Conservation (phyloP, 2,797 vertebrate species). For the Gallinago solitaria region DNA sequence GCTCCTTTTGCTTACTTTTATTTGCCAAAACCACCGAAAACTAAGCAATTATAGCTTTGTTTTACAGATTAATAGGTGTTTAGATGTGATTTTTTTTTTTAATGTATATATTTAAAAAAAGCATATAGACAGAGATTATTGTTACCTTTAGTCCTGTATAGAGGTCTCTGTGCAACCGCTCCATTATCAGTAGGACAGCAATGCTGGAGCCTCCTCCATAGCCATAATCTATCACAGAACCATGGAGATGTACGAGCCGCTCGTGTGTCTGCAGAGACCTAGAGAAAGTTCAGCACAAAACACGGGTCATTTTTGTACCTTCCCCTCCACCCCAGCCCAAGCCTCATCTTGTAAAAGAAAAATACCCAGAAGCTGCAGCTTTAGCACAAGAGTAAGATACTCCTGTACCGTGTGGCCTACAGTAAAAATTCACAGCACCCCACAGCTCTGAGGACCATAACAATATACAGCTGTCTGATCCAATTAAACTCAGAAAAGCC, state of each 20-base stretch:
- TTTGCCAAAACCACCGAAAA: not conserved
- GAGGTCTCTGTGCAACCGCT: conserved; percentile 94
- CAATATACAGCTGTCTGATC: not conserved
- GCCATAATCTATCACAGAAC: conserved; percentile 94
- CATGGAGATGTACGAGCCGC: conserved; percentile 92
- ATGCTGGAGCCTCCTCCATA: conserved; percentile 93
- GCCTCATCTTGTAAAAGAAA: not conserved
- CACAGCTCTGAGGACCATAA: not conserved
- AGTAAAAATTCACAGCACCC: not conserved
- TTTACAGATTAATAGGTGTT: not conserved
- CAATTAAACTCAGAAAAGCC: not conserved
- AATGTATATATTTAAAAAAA: not conserved
- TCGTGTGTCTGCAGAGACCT: conserved; percentile 94
- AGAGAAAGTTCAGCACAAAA: not conserved
- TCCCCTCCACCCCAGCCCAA: not conserved
- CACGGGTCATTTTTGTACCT: not conserved
- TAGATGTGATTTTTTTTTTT: not conserved
- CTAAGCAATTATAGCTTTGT: not conserved
- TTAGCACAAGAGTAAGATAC: not conserved
- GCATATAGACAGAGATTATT: accelerated
- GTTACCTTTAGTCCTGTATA: conserved; percentile 94
- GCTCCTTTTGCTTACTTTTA: not conserved
- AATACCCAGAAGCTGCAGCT: not conserved
- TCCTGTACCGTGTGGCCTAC: accelerated
- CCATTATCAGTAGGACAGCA: conserved; percentile 96